Evolutionary conservation across 2,888 invertebrate genomes (phyloP), one percentile per base, ranked within the genome.

Genomic region (Synergus umbraculus): DNA sequence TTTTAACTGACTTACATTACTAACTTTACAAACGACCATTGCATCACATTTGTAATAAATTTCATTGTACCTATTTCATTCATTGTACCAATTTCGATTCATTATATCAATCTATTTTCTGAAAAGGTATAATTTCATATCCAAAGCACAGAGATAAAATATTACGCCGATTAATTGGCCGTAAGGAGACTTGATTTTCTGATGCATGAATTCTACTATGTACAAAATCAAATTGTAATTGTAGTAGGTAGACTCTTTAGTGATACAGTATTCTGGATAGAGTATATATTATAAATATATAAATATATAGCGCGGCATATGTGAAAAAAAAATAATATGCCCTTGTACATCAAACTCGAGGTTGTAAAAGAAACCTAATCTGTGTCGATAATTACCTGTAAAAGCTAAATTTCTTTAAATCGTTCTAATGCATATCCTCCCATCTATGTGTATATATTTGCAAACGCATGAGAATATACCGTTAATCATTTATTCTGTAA

Each of bases 361-460:
- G 89, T 91, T 91, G 90, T 91, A 89, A 90, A 79, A 87, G 81
- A 77, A 84, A 80, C 76, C 80, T 81, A 79, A 85, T 86, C 82
- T 85, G 84, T 88, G 89, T 89, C 88, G 89, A 90, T 88, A 88
- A 89, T 85, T 86, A 86, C 86, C 82, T 85, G 79, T 85, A 85
- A 81, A 81, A 80, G 63, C 63, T 58, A 80, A 82, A 80, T 80
- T 78, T 83, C 83, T 87, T 88, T 86, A 86, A 87, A 86, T 85
- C 86, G 86, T 87, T 86, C 83, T 81, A 83, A 89, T 90, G 91
- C 91, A 92, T 92, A 91, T 92, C 73, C 49, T 54, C 91, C 89
- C 88, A 88, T 88, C 89, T 90, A 86, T 91, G 88, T 92, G 91
- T 92, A 92, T 91, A 91, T 92, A 91, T 90, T 90, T 90, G 90